Evolutionary conservation across 2,888 invertebrate species (phyloP).

Genomic region (Dolichopus griseipennis): DNA sequence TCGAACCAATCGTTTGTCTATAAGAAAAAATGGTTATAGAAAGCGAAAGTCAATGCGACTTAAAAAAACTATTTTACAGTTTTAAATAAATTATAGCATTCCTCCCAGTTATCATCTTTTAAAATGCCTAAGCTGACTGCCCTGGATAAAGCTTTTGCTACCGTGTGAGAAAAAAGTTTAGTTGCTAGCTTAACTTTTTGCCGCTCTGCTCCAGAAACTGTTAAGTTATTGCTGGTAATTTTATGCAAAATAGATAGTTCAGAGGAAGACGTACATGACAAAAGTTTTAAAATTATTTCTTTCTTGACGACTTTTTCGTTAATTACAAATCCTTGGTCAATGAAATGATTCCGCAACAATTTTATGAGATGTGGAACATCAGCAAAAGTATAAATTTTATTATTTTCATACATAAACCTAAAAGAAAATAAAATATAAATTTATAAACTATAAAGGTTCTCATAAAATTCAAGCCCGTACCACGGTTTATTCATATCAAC

Average conservation of each 20-base stretch:
- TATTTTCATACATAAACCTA: conserved; percentile 15
- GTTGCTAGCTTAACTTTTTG: background rate
- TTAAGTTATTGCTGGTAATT: conserved; percentile 14
- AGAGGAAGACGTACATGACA: background rate
- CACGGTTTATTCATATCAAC: background rate
- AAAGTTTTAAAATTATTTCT: background rate
- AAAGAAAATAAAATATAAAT: background rate
- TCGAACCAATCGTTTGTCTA: no score
- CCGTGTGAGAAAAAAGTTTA: background rate
- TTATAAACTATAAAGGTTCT: conserved; percentile 11
- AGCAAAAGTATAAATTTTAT: conserved; percentile 18
- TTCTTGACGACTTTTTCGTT: conserved; percentile 11
- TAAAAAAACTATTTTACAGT: no score
- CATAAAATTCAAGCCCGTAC: background rate
- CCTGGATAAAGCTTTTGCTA: background rate
- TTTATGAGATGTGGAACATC: conserved; percentile 21
- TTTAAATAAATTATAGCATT: no score
- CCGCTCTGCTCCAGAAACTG: conserved; percentile 14
- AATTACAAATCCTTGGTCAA: conserved; percentile 15
- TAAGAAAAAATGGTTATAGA: no score
- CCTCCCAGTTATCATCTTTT: no score
- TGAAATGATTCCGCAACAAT: conserved; percentile 17
- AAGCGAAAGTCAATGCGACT: no score
- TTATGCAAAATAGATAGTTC: conserved; percentile 13
- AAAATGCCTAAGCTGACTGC: conserved; percentile 5